A percentile compares a stretch with the other conserved stretches of the same genome.
Conservation (phyloP, 2,797 vertebrate species). For the Mustela erminea region DNA sequence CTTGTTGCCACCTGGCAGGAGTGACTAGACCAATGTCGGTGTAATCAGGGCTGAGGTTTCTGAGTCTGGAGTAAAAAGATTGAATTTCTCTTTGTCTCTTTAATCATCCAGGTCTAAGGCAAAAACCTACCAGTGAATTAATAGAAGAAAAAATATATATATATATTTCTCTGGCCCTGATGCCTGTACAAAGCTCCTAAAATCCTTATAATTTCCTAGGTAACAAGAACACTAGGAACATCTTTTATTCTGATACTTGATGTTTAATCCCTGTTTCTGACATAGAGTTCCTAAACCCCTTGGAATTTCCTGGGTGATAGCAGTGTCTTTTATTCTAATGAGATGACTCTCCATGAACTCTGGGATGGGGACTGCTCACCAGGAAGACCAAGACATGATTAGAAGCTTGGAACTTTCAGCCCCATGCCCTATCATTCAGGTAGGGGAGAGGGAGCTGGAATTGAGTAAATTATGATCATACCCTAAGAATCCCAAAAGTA, state of each 20-base stretch:
- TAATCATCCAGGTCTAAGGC: not conserved
- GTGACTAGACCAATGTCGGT: not conserved
- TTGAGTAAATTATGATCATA: not conserved
- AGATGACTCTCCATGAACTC: not conserved
- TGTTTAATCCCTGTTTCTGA: not conserved
- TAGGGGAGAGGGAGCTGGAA: not conserved
- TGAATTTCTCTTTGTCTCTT: constrained; percentile 30
- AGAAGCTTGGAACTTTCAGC: not conserved
- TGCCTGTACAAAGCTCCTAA: constrained; percentile 15
- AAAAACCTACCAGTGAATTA: constrained; percentile 8
- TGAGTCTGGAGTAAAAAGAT: not conserved
- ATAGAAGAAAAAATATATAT: not conserved
- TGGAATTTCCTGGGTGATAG: not conserved
- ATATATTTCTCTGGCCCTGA: not conserved
- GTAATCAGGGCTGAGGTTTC: not conserved
- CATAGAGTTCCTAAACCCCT: not conserved
- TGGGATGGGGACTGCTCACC: not conserved
- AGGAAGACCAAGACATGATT: not conserved
- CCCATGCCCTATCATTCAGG: not conserved
- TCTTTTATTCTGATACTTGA: not conserved
- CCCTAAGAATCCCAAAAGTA: not conserved
- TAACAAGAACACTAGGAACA: not conserved
- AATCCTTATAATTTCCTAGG: not conserved
- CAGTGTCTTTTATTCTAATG: not conserved
- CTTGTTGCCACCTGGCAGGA: not conserved